These are phyloP conservation scores for Thelaira solivaga DNA, from an alignment of 2,888 invertebrate genomes.

Conservation along the genomic window DNA sequence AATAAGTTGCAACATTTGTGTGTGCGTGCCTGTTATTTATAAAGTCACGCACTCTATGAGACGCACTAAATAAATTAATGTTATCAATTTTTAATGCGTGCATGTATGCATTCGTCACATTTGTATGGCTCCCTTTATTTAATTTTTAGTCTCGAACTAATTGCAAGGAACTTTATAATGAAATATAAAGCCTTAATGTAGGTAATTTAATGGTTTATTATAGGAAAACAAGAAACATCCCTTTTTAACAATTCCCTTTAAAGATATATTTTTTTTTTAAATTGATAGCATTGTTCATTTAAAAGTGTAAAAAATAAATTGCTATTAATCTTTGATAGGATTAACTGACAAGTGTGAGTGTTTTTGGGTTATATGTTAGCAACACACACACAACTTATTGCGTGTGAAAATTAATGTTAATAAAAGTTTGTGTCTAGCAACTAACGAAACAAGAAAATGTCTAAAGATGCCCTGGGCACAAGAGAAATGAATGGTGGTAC, in stretches of 20 bases:
- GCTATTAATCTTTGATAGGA: slow-evolving; percentile 42
- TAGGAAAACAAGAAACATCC: background rate
- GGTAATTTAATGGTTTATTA: slow-evolving; percentile 44
- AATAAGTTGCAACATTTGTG: slow-evolving; percentile 8
- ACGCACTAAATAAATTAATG: slow-evolving; percentile 37
- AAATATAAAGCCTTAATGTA: slow-evolving; percentile 45
- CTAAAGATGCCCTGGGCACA: background rate
- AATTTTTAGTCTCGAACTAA: slow-evolving; percentile 14
- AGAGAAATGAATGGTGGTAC: background rate
- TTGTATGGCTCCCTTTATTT: background rate
- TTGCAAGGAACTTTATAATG: slow-evolving; percentile 19
- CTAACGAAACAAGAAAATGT: background rate
- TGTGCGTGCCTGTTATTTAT: slow-evolving; percentile 39
- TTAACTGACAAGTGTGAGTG: slow-evolving; percentile 55
- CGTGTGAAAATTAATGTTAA: slow-evolving; percentile 5
- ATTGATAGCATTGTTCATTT: slow-evolving; percentile 34
- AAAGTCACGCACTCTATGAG: slow-evolving; percentile 45
- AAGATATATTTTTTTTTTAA: slow-evolving; percentile 44
- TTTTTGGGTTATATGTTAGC: background rate
- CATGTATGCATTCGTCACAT: background rate
- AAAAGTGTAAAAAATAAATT: slow-evolving; percentile 16
- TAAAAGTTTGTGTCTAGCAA: slow-evolving; percentile 14
- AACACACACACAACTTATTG: background rate
- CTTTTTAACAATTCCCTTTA: background rate
- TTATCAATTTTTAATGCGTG: background rate